These are phyloP conservation scores for Epinephelus awoara DNA, from an alignment of 2,797 vertebrate genomes.

Conservation along the genomic window DNA sequence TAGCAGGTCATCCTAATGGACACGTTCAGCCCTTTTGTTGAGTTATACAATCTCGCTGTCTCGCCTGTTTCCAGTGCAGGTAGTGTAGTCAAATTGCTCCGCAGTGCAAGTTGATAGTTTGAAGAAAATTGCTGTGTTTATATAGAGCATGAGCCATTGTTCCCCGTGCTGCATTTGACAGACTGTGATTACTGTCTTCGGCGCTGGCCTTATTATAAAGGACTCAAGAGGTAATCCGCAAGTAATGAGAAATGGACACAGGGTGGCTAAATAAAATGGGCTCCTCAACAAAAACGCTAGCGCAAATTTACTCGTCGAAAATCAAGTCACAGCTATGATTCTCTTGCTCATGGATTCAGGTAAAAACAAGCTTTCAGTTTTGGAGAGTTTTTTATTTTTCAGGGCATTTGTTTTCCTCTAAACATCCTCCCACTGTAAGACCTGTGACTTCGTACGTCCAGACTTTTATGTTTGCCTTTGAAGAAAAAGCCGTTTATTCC, in stretches of 20 bases:
- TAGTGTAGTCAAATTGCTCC: conserved; percentile 11
- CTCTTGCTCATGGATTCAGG: conserved; percentile 22
- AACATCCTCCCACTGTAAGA: not conserved
- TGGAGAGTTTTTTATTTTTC: not conserved
- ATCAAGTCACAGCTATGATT: conserved; percentile 45
- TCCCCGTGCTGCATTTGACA: conserved; percentile 28
- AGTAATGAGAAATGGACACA: conserved; percentile 71
- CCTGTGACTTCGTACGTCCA: conserved; percentile 28
- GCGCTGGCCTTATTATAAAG: conserved; percentile 56
- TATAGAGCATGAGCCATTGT: conserved; percentile 18
- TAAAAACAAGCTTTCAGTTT: not conserved
- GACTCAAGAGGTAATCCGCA: conserved; percentile 65
- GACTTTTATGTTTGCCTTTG: conserved; percentile 54
- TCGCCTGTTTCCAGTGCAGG: conserved; percentile 23
- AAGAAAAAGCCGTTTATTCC: conserved; percentile 37
- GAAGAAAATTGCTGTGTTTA: conserved; percentile 40
- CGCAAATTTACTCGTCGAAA: conserved; percentile 48
- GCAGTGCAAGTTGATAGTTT: conserved; percentile 21
- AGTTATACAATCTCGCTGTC: not conserved
- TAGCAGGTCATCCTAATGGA: conserved; percentile 44
- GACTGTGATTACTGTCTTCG: conserved; percentile 56
- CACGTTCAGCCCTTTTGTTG: conserved; percentile 21
- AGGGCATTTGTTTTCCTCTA: not conserved
- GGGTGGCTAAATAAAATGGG: conserved; percentile 54
- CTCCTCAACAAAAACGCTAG: conserved; percentile 25